Evolutionary conservation across 2,888 invertebrate genomes (phyloP).

Genomic region (Agapetus fuscipes): DNA sequence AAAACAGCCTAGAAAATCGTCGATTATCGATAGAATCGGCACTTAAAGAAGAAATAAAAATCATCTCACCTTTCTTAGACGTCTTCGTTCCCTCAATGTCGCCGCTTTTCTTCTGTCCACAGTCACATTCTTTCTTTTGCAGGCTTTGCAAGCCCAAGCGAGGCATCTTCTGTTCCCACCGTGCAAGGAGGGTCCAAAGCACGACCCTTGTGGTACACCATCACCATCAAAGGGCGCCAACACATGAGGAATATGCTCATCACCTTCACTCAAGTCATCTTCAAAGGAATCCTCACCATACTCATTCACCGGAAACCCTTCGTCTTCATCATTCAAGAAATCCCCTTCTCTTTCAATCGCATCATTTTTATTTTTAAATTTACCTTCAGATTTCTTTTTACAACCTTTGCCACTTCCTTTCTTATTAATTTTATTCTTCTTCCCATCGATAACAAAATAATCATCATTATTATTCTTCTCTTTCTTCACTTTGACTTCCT

Average conservation of each 20-base stretch:
- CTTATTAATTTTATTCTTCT: background rate
- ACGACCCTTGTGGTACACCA: slow-evolving; percentile 21
- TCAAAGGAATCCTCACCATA: slow-evolving; percentile 16
- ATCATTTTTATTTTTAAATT: slow-evolving; percentile 8
- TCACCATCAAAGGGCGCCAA: slow-evolving; percentile 36
- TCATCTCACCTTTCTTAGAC: slow-evolving; percentile 80
- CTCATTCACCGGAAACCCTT: slow-evolving; percentile 18
- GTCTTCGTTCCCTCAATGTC: slow-evolving; percentile 84
- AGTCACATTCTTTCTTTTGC: slow-evolving; percentile 91
- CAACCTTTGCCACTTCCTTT: background rate
- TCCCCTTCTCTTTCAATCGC: slow-evolving; percentile 20
- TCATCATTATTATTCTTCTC: slow-evolving; percentile 11
- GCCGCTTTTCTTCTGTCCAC: slow-evolving; percentile 96
- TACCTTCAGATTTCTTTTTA: background rate
- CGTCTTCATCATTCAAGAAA: slow-evolving; percentile 24
- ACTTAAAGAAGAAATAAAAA: too few species aligned
- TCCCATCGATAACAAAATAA: slow-evolving; percentile 5
- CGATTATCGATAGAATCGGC: too few species aligned
- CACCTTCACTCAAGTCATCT: slow-evolving; percentile 14
- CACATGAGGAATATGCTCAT: slow-evolving; percentile 39
- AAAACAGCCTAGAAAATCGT: too few species aligned
- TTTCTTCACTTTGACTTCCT: slow-evolving; percentile 1
- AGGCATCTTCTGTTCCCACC: slow-evolving; percentile 65
- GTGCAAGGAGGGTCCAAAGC: slow-evolving; percentile 14
- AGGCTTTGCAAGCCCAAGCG: slow-evolving; percentile 96